Percentiles rank a stretch among this genome's conserved stretches.
Conservation (phyloP, 2,888 invertebrate species). For the Molorchus minor region DNA sequence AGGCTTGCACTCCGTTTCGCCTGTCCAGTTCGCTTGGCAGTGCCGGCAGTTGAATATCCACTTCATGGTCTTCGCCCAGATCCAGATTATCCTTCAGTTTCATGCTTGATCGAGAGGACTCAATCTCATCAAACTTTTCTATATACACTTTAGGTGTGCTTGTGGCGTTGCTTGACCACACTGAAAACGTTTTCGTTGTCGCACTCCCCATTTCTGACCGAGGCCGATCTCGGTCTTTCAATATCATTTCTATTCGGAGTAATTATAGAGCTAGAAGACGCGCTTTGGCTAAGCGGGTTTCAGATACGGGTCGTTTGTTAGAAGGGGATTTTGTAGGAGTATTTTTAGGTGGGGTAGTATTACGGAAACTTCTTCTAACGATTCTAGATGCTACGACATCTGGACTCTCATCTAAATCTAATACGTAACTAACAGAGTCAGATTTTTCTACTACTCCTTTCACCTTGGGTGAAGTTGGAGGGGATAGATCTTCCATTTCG, state of each 20-base stretch:
- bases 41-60: conserved; percentile 57
- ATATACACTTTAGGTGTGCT: conserved; percentile 30
- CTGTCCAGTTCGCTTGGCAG: conserved; percentile 60
- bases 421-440: conserved; percentile 87
- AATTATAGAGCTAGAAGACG: conserved; percentile 65
- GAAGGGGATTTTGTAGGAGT: conserved; percentile 58
- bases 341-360: conserved; percentile 61
- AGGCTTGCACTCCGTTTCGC: conserved; percentile 49
- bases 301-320: conserved; percentile 62
- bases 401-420: conserved; percentile 79
- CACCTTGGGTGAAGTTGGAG: conserved; percentile 77
- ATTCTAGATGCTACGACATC: conserved; percentile 77
- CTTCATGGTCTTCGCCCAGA: conserved; percentile 46
- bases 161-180: conserved; percentile 32
- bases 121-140: conserved; percentile 32
- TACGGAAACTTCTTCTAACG: conserved; percentile 74
- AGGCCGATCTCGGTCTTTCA: conserved; percentile 40
- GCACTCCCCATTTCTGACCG: conserved; percentile 40
- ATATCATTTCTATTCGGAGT: conserved; percentile 53
- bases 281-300: conserved; percentile 63
- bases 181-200: conserved; percentile 44
- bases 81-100: conserved; percentile 41
- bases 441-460: conserved; percentile 86
- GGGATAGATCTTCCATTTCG: conserved; percentile 63
- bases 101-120: conserved; percentile 36